Conservation (phyloP, 2,888 invertebrate genomes). For the Drosophila merina region DNA sequence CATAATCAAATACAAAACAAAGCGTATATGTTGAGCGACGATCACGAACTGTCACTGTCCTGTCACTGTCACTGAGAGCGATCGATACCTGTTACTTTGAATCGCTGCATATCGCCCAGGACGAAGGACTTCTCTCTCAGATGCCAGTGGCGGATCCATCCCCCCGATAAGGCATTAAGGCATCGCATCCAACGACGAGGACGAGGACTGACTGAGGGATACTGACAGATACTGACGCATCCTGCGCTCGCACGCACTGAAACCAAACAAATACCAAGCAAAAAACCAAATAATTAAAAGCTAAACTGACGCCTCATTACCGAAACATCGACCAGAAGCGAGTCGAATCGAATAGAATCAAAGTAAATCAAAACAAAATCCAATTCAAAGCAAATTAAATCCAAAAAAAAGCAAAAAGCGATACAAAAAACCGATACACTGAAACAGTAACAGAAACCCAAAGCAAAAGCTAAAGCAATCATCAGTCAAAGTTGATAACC, state of each 20-base stretch:
- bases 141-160: conserved; percentile 57
- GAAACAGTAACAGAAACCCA: conserved; percentile 54
- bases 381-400: conserved; percentile 39
- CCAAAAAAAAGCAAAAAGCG: conserved; percentile 54
- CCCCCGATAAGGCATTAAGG: conserved; percentile 37
- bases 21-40: conserved; percentile 15
- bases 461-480: conserved; percentile 42
- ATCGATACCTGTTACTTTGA: conserved; percentile 27
- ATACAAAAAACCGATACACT: conserved; percentile 27
- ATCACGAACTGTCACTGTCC: conserved; percentile 25
- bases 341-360: conserved; percentile 27
- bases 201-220: conserved; percentile 23
- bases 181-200: conserved; percentile 24
- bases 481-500: conserved; percentile 39
- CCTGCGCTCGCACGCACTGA: conserved; percentile 44
- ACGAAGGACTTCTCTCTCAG: conserved; percentile 51
- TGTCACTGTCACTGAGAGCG: conserved; percentile 37
- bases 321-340: conserved; percentile 34
- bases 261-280: conserved; percentile 44
- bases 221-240: conserved; percentile 26
- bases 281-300: conserved; percentile 47
- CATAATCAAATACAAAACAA: conserved; percentile 25
- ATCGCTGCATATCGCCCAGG: conserved; percentile 31
- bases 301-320: conserved; percentile 54
- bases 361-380: conserved; percentile 35